Percentiles rank a stretch among this genome's conserved stretches.
These are phyloP conservation scores for Tetropium fuscum DNA, from an alignment of 2,888 invertebrate species.

Conservation along the genomic window DNA sequence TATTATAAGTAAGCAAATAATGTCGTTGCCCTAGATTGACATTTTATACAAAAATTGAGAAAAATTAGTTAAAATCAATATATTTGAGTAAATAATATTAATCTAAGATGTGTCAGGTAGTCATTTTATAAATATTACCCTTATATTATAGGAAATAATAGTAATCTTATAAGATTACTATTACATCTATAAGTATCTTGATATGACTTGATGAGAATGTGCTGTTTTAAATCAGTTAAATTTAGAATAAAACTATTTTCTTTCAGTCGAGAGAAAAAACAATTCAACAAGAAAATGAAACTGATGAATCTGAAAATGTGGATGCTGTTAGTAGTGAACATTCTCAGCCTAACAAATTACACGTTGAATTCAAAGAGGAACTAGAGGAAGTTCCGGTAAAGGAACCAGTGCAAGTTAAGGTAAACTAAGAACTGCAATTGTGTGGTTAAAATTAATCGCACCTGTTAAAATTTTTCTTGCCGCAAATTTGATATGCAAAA, in stretches of 20 bases:
- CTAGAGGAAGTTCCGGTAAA: constrained; percentile 54
- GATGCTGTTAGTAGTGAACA: constrained; percentile 44
- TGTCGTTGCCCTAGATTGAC: too few species aligned
- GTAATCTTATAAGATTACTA: background rate
- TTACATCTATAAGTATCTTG: too few species aligned
- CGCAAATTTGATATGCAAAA: background rate
- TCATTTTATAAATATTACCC: too few species aligned
- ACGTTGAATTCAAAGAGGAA: constrained; percentile 79
- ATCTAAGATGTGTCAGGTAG: too few species aligned
- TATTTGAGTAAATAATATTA: too few species aligned
- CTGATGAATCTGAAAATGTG: constrained; percentile 36
- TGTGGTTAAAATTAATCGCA: background rate
- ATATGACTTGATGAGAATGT: too few species aligned
- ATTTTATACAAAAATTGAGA: too few species aligned
- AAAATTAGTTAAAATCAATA: too few species aligned
- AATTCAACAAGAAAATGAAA: constrained; percentile 28
- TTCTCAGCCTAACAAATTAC: constrained; percentile 57
- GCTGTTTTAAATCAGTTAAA: too few species aligned
- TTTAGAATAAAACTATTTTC: too few species aligned
- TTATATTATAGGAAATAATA: too few species aligned
- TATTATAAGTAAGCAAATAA: too few species aligned
- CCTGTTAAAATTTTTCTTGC: background rate
- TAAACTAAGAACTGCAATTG: constrained; percentile 44
- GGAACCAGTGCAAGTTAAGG: constrained; percentile 62
- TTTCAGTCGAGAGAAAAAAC: constrained; percentile 36